Base-by-base conservation (phyloP, 2,113 vertebrate species). In the Hypocryptadius cinnamomeus region DNA sequence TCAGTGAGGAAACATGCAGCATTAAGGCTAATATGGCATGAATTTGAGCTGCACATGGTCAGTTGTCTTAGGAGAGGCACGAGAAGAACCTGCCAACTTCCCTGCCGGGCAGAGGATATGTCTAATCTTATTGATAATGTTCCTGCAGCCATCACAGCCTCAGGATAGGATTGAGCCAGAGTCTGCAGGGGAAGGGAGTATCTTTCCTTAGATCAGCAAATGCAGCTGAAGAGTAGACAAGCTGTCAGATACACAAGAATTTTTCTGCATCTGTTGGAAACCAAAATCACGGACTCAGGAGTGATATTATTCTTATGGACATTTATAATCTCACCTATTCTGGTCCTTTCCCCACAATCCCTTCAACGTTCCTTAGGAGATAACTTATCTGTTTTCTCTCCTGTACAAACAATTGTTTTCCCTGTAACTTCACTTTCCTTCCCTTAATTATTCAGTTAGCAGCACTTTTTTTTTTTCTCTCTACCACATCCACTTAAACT, bases 21-120 rank as follows among this genome's bases (percentile, higher is more conserved):
- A 20, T 8, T 30, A 18, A 33, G 22, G 40, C 4, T 48, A 27
- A 30, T 0, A 6, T 4, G 11, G 28, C 6, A 1, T 0, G 1
- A 50, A 9, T 3, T 5, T 16, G 37, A 56, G 35, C 64, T 54
- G 64, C 57, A 33, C 61, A 11, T 1, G 1, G 40, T 7, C 51
- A 30, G 9, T 4, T 4, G 30, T 28, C 57, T 40, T 0, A 1
- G 44, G 40, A 91, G 23, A 70, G 33, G 40, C 61, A 54, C 0
- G 0, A 56, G 68, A 40, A 47, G 51, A 57, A 73, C 0, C 0
- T 4, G 28, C 10, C 64, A 65, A 1, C 24, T 48, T 79, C 44
- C 28, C 72, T 2, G 1, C 69, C 51, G 69, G 64, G 73, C 42
- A 60, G 60, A 71, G 35, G 24, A 47, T 27, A 12, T 2, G 24